Evolutionary conservation across 1,140 invertebrate species (phyloP), one percentile per base, ranked within the genome.

Genomic region (Pseudomyrmex gracilis): DNA sequence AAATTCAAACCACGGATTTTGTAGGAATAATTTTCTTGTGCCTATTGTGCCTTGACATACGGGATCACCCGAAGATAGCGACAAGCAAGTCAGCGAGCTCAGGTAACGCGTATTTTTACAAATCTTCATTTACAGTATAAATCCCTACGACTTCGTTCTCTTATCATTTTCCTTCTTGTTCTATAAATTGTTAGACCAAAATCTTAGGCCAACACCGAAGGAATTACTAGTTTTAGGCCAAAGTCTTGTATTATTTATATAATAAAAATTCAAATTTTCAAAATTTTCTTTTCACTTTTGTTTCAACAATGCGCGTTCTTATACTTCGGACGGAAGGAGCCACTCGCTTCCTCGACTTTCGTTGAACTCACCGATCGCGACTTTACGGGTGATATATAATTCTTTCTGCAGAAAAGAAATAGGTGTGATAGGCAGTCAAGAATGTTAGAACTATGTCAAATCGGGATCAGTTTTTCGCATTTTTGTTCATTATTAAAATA

Each of bases 181-280:
- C 2, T 66, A 86, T 80, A 55, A 80, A 83, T 43, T 34, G 77
- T 88, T 88, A 88, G 87, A 89, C 84, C 87, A 88, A 88, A 89
- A 76, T 82, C 68, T 90, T 89, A 87, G 88, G 85, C 89, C 86
- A 87, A 60, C 61, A 77, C 86, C 85, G 74, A 87, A 76, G 80
- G 74, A 89, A 61, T 77, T 67, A 45, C 74, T 85, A 84, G 64
- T 66, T 84, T 89, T 89, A 89, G 87, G 87, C 87, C 87, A 89
- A 85, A 78, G 71, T 88, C 76, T 83, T 88, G 66, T 83, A 12
- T 71, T 20, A 20, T 55, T 67, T 68, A 78, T 47, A 10, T 71
- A 80, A 80, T 63, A 76, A 70, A 47, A 82, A 55, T 85, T 84
- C 82, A 84, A 86, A 87, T 77, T 82, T 84, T 68, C 53, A 17